phyloP scores from a whole-genome alignment of 2,113 vertebrate species.

The Psittacula cyanocephala region DNA sequence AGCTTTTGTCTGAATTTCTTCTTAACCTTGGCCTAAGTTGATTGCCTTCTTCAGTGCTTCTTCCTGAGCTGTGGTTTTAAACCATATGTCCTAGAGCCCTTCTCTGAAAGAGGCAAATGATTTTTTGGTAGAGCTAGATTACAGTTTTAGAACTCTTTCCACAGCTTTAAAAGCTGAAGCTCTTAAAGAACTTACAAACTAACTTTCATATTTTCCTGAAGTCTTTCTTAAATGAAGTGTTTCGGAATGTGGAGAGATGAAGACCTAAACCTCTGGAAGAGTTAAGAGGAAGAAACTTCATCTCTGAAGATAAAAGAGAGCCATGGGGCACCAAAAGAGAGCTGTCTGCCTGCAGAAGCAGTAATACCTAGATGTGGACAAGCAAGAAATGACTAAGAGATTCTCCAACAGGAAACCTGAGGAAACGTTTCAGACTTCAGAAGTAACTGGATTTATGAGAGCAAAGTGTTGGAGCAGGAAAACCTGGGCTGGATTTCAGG shows the following conservation, averaged over 20 bases:
- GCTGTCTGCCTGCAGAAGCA: neutral
- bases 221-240: neutral
- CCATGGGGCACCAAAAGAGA: neutral
- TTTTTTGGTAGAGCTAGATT: neutral
- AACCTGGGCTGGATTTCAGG: neutral
- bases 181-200: neutral
- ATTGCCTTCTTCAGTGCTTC: neutral
- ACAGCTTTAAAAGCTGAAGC: neutral
- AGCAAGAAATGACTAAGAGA: neutral
- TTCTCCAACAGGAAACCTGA: neutral
- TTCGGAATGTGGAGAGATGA: neutral
- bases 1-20: neutral
- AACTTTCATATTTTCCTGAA: neutral
- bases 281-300: neutral
- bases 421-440: neutral
- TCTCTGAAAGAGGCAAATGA: neutral
- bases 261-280: neutral
- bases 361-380: neutral
- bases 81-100: rapidly evolving
- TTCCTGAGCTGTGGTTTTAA: neutral
- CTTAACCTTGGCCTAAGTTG: neutral
- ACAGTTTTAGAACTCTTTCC: neutral
- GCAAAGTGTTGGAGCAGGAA: neutral
- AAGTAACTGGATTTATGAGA: neutral
- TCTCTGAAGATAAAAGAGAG: neutral